Conservation (phyloP, 2,113 vertebrate genomes). For the Nannobrachium achirus region DNA sequence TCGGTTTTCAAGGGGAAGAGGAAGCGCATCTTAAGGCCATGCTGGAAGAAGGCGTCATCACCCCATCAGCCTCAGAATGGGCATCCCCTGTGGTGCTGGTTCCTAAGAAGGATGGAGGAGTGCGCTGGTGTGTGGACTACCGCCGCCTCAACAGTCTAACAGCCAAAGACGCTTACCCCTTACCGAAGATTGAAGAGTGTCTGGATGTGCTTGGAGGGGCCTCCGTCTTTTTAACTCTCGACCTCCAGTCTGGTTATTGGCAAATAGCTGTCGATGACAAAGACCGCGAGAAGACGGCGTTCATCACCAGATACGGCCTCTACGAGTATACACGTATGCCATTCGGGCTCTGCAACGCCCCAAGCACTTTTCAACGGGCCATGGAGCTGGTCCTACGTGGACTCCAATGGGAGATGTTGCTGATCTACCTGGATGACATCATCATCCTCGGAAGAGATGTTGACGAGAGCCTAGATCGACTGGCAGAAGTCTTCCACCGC, state of each 20-base stretch:
- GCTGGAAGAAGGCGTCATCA: slow-evolving; percentile 17
- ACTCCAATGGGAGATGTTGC: slow-evolving; percentile 18
- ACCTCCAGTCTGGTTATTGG: slow-evolving; percentile 29
- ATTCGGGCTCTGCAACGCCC: too few relatives aligned
- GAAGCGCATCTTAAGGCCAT: slow-evolving; percentile 14
- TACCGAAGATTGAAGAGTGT: slow-evolving; percentile 36
- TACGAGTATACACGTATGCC: too few relatives aligned
- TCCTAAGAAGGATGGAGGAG: slow-evolving; percentile 33
- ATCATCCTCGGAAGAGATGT: slow-evolving; percentile 22
- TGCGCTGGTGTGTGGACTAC: slow-evolving; percentile 36
- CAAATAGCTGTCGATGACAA: slow-evolving; percentile 28
- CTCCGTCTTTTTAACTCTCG: slow-evolving; percentile 24
- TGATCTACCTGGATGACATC: slow-evolving; percentile 28
- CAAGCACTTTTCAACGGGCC: too few relatives aligned
- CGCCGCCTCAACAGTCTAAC: slow-evolving; percentile 24
- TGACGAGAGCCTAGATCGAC: slow-evolving; percentile 2
- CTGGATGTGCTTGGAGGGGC: slow-evolving; percentile 27
- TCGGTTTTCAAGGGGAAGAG: slow-evolving; percentile 25
- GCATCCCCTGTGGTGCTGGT: slow-evolving; percentile 30
- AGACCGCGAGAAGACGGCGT: slow-evolving; percentile 11
- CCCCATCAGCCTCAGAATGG: slow-evolving; percentile 16
- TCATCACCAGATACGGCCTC: too few relatives aligned
- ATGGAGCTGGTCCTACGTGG: not conserved
- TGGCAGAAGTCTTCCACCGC: slow-evolving; percentile 14
- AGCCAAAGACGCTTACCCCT: slow-evolving; percentile 32